phyloP scores from a whole-genome alignment of 2,797 vertebrate species.

The Anas bahamensis region DNA sequence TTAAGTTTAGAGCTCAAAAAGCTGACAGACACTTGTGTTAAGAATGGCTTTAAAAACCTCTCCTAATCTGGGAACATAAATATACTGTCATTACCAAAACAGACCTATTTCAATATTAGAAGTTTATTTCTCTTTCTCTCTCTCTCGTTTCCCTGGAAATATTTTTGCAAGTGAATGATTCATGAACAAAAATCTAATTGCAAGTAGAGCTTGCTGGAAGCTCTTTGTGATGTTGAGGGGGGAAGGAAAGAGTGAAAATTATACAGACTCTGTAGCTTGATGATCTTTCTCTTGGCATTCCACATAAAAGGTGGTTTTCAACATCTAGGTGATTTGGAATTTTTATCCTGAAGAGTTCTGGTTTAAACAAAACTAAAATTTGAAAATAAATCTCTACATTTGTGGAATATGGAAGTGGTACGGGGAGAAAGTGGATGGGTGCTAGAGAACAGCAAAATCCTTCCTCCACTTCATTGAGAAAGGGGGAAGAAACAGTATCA shows the following conservation, averaged over 20 bases:
- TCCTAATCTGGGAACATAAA: neutral
- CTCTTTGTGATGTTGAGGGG: neutral
- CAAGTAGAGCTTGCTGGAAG: neutral
- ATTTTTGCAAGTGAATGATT: constrained; percentile 24
- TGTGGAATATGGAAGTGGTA: neutral
- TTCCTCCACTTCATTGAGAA: neutral
- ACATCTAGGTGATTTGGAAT: neutral
- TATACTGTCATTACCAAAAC: neutral
- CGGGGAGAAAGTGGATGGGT: neutral
- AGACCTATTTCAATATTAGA: neutral
- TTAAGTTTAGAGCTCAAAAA: neutral
- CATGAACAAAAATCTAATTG: neutral
- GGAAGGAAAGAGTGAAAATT: neutral
- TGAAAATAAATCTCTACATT: neutral
- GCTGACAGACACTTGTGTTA: neutral
- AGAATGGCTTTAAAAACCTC: neutral
- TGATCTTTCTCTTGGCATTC: neutral
- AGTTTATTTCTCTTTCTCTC: neutral
- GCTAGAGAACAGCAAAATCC: neutral
- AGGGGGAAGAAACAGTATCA: neutral
- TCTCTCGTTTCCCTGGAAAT: neutral
- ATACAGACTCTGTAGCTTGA: neutral
- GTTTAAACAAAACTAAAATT: neutral
- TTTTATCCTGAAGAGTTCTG: neutral
- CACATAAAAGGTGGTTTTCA: neutral